Conservation (phyloP, 2,797 vertebrate genomes). For the Todus mexicanus region DNA sequence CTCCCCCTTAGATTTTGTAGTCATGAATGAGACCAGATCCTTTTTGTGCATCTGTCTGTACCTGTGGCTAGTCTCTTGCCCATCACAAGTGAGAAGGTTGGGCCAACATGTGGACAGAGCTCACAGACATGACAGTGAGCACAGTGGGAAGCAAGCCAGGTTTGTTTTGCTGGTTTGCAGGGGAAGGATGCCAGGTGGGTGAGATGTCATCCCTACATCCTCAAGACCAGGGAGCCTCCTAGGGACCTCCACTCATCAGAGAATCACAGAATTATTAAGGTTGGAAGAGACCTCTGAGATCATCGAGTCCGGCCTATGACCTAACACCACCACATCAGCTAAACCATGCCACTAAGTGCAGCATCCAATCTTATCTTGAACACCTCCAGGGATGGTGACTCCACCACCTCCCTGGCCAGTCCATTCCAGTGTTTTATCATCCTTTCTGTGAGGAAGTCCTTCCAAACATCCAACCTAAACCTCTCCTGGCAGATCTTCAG, state of each 20-base stretch:
- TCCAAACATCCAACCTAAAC: too few relatives aligned
- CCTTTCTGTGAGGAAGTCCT: too few relatives aligned
- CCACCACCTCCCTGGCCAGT: too few relatives aligned
- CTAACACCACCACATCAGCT: too few relatives aligned
- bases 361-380: too few relatives aligned
- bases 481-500: too few relatives aligned
- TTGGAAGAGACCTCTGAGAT: too few relatives aligned
- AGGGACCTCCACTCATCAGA: background rate
- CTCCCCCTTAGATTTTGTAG: background rate
- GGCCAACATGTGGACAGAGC: background rate
- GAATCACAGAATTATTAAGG: too few relatives aligned
- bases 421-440: too few relatives aligned
- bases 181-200: fast-evolving
- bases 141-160: background rate
- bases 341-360: too few relatives aligned
- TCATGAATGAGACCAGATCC: background rate
- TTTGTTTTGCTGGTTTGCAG: background rate
- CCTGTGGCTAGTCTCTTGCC: background rate
- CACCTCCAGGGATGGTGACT: too few relatives aligned
- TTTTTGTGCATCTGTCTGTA: background rate
- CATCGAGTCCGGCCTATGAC: too few relatives aligned
- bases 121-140: background rate
- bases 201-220: background rate
- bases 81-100: fast-evolving
- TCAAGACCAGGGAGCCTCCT: background rate